Evolutionary conservation across 2,888 invertebrate species (phyloP), one percentile per base, ranked within the genome.

Genomic region (Aphodius sticticus): DNA sequence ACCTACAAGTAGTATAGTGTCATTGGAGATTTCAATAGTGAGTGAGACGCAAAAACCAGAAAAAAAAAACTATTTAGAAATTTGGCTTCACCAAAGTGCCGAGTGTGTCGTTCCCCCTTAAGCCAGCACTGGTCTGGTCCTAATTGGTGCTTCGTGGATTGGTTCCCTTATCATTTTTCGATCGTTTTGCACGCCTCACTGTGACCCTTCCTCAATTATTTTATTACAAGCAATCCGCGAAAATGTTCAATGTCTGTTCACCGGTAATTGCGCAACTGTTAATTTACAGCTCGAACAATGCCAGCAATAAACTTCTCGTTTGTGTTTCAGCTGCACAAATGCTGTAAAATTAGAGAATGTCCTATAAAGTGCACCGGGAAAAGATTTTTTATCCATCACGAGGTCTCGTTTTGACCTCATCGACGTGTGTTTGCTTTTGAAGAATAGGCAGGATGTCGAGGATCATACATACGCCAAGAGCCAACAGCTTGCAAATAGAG

Each of bases 21-120:
- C 26, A 3, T 26, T 3, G 26, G 26, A 26, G 26, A 26, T 26
- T 26, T 26, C 26, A 26, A 26, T 26, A 76, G 69, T 16, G 69
- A 14, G 53, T 72, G 78, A 37, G 26, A 69, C 72, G 78, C 71
- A 53, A 75, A 16, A 16, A n/a, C 26, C 71, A 71, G 1, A n/a
- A n/a, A n/a, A n/a, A n/a, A n/a, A n/a, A n/a, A 3, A 26, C 26
- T 2, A 26, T 26, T 26, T 26, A 26, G 26, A 26, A 26, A 26
- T 26, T 26, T 26, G 26, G 26, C 26, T 26, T 26, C 26, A 26
- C 26, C 26, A 53, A 53, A 53, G 53, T 53, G 53, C 12, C 53
- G 4, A 53, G 53, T 53, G 12, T 2, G 26, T 26, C 26, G 26
- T 26, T 26, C 26, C 26, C 12, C 9, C 53, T 53, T 53, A 53